A percentile compares a stretch with the other conserved stretches of the same genome.
These are phyloP conservation scores for Pseudorasbora parva DNA, from an alignment of 2,113 vertebrate genomes.

Conservation along the genomic window DNA sequence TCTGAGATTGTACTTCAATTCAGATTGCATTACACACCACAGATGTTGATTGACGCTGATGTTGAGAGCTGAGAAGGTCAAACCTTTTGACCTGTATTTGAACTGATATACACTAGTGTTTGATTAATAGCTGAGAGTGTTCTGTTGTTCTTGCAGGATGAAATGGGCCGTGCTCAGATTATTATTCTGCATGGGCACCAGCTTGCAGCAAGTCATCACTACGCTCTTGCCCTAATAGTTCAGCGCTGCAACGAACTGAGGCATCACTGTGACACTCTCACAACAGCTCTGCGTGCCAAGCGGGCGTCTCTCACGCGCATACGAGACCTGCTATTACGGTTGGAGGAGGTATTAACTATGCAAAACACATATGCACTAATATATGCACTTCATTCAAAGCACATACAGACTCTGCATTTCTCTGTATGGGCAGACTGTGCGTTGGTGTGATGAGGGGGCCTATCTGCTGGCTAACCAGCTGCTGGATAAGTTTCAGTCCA, in stretches of 20 bases:
- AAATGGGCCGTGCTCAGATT: slow-evolving; percentile 84
- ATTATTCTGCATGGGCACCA: slow-evolving; percentile 91
- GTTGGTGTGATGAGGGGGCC: slow-evolving; percentile 91
- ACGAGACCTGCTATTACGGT: slow-evolving; percentile 82
- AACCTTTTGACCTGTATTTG: neutral
- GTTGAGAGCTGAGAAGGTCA: neutral
- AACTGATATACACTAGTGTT: too few species aligned
- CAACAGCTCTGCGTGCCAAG: slow-evolving; percentile 81
- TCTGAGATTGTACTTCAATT: neutral
- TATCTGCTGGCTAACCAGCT: slow-evolving; percentile 92
- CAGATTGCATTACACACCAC: neutral
- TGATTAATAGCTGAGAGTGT: neutral
- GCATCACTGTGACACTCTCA: slow-evolving; percentile 85
- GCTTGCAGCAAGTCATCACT: slow-evolving; percentile 91
- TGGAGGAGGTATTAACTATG: slow-evolving; percentile 83
- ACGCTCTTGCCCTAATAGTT: slow-evolving; percentile 90
- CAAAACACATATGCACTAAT: neutral
- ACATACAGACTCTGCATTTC: neutral
- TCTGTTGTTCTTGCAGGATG: slow-evolving; percentile 75
- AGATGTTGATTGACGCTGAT: neutral
- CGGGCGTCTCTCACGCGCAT: slow-evolving; percentile 76
- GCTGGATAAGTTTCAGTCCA: slow-evolving; percentile 88
- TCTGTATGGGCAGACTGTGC: slow-evolving; percentile 76
- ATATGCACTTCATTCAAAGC: slow-evolving; percentile 3
- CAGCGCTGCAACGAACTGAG: slow-evolving; percentile 94